Percentiles rank a stretch among this genome's conserved stretches.
Evolutionary conservation across 2,797 vertebrate genomes (phyloP).

Genomic region (Urophycis tenuis): DNA sequence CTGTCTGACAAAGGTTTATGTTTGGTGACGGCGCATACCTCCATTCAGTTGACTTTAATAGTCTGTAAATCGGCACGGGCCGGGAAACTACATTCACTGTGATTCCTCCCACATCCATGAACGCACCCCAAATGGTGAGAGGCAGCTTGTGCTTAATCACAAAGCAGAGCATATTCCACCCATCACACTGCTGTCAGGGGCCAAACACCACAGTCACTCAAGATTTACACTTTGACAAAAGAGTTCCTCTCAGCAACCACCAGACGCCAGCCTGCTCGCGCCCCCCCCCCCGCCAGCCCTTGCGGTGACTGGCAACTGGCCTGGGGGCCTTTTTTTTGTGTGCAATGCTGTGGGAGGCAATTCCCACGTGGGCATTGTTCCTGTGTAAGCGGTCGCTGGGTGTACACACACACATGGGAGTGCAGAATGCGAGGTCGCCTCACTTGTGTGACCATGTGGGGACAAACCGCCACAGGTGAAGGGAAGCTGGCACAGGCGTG

Average conservation of each 20-base stretch:
- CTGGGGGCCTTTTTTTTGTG: conserved; percentile 22
- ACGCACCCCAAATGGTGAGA: neutral
- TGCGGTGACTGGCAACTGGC: conserved; percentile 29
- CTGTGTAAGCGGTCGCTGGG: conserved; percentile 43
- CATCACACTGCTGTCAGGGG: conserved; percentile 19
- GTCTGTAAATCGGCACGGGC: neutral
- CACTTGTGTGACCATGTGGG: conserved; percentile 41
- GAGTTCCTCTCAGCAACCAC: conserved; percentile 36
- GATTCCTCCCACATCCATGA: neutral
- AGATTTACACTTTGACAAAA: conserved; percentile 35
- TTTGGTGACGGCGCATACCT: neutral
- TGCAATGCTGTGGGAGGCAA: conserved; percentile 50
- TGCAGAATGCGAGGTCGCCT: conserved; percentile 41
- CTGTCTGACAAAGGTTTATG: neutral
- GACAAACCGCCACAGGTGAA: conserved; percentile 61
- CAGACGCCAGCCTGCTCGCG: neutral
- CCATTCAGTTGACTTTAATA: neutral
- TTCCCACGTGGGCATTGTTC: conserved; percentile 41
- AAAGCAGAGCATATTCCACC: neutral
- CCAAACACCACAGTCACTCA: conserved; percentile 19
- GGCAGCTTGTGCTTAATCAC: neutral
- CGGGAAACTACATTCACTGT: neutral
- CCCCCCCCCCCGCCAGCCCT: too few relatives aligned
- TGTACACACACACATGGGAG: conserved; percentile 33
- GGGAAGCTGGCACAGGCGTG: conserved; percentile 42